phyloP scores from a whole-genome alignment of 2,113 vertebrate species.

The Tupaia tana region DNA sequence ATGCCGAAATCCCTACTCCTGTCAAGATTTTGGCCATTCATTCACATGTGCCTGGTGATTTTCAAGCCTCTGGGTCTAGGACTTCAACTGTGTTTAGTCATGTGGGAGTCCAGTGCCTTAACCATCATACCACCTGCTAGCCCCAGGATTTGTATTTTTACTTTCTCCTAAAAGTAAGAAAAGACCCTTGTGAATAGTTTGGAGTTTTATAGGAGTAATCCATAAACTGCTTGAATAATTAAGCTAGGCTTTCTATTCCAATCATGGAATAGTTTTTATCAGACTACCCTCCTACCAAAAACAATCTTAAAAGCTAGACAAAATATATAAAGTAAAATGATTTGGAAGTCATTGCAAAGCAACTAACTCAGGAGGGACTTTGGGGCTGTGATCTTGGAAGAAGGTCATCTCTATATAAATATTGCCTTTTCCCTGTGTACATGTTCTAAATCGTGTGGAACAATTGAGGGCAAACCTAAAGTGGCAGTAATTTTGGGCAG shows the following conservation, averaged over 20 bases:
- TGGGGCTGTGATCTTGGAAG: not conserved
- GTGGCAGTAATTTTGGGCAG: not conserved
- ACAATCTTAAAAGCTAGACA: not conserved
- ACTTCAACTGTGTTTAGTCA: no score
- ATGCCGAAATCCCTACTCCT: no score
- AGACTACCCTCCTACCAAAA: not conserved
- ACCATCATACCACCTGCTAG: no score
- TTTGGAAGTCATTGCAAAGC: not conserved
- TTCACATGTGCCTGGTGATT: no score
- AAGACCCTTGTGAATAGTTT: slow-evolving; percentile 6
- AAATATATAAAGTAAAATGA: not conserved
- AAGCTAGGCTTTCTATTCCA: slow-evolving; percentile 15
- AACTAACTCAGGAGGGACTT: not conserved
- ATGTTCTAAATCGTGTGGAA: not conserved
- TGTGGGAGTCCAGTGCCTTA: no score
- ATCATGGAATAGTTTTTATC: not conserved
- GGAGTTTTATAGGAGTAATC: not conserved
- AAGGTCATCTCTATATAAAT: not conserved
- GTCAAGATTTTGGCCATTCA: no score
- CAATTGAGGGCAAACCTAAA: not conserved
- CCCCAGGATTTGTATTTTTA: not conserved
- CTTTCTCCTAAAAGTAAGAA: slow-evolving; percentile 7
- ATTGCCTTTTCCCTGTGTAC: not conserved
- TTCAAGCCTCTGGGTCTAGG: no score
- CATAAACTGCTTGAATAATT: not conserved